Base-by-base conservation (phyloP, 1,140 invertebrate species). In the Drosophila watanabei region DNA sequence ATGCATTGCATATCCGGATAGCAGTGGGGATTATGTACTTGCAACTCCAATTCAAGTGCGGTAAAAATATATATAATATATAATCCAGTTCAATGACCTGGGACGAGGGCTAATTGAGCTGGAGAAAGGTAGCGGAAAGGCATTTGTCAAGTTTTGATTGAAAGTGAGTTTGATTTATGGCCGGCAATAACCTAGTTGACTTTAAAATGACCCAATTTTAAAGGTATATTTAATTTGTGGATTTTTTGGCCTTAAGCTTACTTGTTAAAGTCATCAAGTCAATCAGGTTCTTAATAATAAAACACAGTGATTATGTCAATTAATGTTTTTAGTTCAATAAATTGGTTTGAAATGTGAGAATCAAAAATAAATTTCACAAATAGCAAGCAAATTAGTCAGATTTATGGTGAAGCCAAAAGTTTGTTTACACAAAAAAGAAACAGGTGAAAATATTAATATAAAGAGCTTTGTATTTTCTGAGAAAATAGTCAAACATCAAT, bases 71-170 rank as follows among this genome's bases (percentile, higher is more conserved):
- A 32, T 60, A 49, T 41, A 41, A 60, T 41, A 62, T 14, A 72
- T 11, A 60, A 32, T 33, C 48, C 56, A 66, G 85, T 89, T 89
- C 86, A 79, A 24, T 79, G 85, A 85, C 81, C 78, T 64, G 14
- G 24, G 16, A 24, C 18, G 43, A 60, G 45, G 75, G 78, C 81
- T 90, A 90, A 89, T 89, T 85, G 86, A 86, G 79, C 62, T 68
- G 60, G 75, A 69, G 86, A 89, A 89, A 89, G 84, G 84, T 89
- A 88, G 84, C 80, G 80, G 71, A 77, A 89, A 90, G 82, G 75
- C 65, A 85, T 85, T 89, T 86, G 79, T 89, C 86, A 90, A 54
- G 65, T 65, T 56, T 73, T 85, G 82, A 89, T 89, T 85, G 82
- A 90, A 89, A 89, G 85, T 75, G 85, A 90, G 64, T 79, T 86